Percentiles rank a stretch among this genome's conserved stretches.
phyloP scores from a whole-genome alignment of 2,888 invertebrate genomes.

The Ophioninae sp. region DNA sequence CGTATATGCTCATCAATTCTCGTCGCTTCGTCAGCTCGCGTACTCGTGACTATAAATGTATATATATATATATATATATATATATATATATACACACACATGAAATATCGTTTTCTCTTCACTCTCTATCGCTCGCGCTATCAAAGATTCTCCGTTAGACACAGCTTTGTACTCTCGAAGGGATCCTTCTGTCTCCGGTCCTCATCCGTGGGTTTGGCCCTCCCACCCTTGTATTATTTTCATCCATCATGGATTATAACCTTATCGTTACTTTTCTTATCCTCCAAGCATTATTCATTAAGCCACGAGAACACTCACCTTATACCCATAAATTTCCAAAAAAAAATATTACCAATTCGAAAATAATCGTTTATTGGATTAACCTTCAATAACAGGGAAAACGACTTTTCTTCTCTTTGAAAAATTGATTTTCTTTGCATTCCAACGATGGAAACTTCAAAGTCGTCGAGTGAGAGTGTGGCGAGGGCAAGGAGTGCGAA shows the following conservation, averaged over 20 bases:
- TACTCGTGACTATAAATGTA: not conserved
- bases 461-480: slow-evolving; percentile 6
- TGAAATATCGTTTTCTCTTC: slow-evolving; percentile 44
- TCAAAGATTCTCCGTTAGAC: slow-evolving; percentile 60
- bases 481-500: not conserved
- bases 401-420: not conserved
- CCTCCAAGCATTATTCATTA: slow-evolving; percentile 2
- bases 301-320: not conserved
- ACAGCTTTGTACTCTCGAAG: slow-evolving; percentile 60
- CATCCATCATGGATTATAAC: slow-evolving; percentile 28
- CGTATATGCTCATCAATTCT: slow-evolving; percentile 56
- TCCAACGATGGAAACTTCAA: not conserved
- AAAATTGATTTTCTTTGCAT: too few relatives aligned
- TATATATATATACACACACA: slow-evolving; percentile 3
- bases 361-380: not conserved
- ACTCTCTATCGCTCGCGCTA: slow-evolving; percentile 61
- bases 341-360: not conserved
- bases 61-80: slow-evolving; percentile 7
- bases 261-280: not conserved
- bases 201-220: slow-evolving; percentile 22
- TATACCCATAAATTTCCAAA: not conserved
- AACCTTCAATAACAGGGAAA: not conserved
- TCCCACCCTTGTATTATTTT: slow-evolving; percentile 5
- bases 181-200: slow-evolving; percentile 18
- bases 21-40: slow-evolving; percentile 32